Conservation (phyloP, 2,113 vertebrate genomes). For the Acrocephalus kingi region DNA sequence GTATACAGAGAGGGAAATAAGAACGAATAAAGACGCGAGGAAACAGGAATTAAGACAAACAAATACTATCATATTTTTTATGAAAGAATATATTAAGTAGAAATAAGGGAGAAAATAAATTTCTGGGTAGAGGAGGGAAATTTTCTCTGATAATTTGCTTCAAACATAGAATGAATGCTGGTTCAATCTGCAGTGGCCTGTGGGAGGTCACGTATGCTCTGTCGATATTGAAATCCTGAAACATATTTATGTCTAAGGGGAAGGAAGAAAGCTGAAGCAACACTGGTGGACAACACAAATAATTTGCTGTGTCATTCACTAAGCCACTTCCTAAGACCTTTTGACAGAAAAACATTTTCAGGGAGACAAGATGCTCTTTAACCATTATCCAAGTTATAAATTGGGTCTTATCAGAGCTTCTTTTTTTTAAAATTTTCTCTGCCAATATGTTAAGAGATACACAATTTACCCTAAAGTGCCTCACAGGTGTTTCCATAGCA, state of each 20-base stretch:
- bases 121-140: background rate
- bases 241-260: background rate
- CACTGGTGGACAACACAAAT: background rate
- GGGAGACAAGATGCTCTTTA: background rate
- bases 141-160: background rate
- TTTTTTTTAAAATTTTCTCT: background rate
- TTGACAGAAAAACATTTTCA: background rate
- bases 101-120: background rate
- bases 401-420: background rate
- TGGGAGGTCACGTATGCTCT: background rate
- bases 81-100: background rate
- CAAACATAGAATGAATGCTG: background rate
- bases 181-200: background rate
- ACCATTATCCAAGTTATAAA: background rate
- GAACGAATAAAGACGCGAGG: background rate
- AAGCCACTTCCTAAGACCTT: background rate
- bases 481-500: background rate
- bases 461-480: background rate
- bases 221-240: background rate
- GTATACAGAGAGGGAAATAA: background rate
- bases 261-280: background rate
- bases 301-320: background rate
- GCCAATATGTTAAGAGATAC: background rate
- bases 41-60: background rate
- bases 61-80: background rate